Percentiles rank a stretch among this genome's conserved stretches.
Conservation (phyloP, 2,113 vertebrate species). For the Rhinogobius similis region DNA sequence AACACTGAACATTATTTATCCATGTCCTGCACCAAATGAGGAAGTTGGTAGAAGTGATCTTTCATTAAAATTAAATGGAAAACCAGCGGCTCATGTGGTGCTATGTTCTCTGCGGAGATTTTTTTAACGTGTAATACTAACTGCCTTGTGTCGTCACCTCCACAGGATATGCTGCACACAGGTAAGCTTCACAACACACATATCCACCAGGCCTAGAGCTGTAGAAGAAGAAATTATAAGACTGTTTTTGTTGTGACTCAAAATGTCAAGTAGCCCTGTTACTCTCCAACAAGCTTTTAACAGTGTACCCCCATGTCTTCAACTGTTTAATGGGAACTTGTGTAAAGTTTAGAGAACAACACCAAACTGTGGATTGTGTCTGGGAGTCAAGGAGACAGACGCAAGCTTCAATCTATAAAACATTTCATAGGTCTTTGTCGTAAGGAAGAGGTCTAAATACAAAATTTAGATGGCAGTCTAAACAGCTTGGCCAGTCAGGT, state of each 20-base stretch:
- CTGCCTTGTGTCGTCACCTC: conserved; percentile 17
- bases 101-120: conserved; percentile 1
- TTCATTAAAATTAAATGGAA: background rate
- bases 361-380: background rate
- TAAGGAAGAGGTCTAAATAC: background rate
- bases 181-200: conserved; percentile 36
- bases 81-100: conserved; percentile 10
- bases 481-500: background rate
- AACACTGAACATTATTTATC: background rate
- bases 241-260: background rate
- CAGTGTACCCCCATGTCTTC: background rate
- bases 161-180: conserved; percentile 45
- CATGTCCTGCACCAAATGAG: background rate
- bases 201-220: background rate
- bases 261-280: background rate
- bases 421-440: conserved; percentile 17
- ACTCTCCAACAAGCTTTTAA: background rate
- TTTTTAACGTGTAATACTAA: conserved; percentile 40
- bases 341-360: conserved; percentile 3
- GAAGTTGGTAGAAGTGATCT: background rate
- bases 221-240: background rate
- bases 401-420: conserved; percentile 33
- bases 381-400: conserved; percentile 43
- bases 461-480: background rate
- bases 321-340: background rate